phyloP scores from a whole-genome alignment of 2,113 vertebrate genomes.

The Miniopterus natalensis region DNA sequence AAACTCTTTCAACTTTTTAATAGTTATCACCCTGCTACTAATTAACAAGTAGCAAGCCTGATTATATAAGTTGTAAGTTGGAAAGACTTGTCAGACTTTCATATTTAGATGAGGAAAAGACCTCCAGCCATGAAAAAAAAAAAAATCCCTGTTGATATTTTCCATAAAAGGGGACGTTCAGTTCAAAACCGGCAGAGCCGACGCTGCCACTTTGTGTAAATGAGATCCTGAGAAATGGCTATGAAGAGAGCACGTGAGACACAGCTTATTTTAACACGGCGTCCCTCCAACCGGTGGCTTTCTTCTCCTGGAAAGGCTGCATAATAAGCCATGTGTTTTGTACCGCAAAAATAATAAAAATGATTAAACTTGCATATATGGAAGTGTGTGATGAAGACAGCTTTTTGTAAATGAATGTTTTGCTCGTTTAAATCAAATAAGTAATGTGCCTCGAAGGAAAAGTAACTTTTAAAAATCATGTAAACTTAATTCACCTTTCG shows the following conservation, averaged over 20 bases:
- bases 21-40: constrained; percentile 71
- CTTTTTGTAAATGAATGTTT: neutral
- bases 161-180: constrained; percentile 63
- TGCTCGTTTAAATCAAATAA: neutral
- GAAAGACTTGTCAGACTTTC: constrained; percentile 75
- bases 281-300: neutral
- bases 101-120: constrained; percentile 76
- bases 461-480: neutral
- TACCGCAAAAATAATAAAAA: constrained; percentile 38
- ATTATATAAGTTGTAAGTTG: constrained; percentile 63
- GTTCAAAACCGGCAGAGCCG: neutral
- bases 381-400: neutral
- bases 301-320: constrained; percentile 13
- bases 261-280: neutral
- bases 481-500: constrained; percentile 7
- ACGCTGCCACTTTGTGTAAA: constrained; percentile 31
- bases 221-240: constrained; percentile 20
- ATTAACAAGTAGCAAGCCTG: constrained; percentile 77
- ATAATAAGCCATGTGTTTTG: neutral
- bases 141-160: constrained; percentile 72
- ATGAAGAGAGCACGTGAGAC: neutral
- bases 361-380: neutral
- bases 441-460: neutral
- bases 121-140: constrained; percentile 71
- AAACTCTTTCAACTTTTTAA: constrained; percentile 79